Base-by-base conservation (phyloP, 2,113 vertebrate species). In the Syngnathus scovelli region DNA sequence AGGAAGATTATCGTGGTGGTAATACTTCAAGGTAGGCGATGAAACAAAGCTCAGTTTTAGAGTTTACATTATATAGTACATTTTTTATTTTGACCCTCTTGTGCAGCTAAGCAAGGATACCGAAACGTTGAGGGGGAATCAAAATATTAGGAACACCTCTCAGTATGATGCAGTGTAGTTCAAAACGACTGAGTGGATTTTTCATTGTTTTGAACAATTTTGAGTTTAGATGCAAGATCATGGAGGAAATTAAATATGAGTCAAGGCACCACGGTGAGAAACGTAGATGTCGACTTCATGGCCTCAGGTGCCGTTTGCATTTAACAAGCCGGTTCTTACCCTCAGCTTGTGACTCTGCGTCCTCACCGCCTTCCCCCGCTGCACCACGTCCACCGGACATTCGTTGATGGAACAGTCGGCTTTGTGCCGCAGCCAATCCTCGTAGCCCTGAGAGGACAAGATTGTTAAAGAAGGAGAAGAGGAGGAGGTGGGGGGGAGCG, bases 371-470 rank as follows among this genome's bases (percentile, higher is more conserved):
- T 93, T 95, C 83, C 95, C 94, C 2, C 93, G 92, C 87, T 94
- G 94, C 86, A 98, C 93, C 87, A 95, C 92, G 68, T 98, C 94
- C 73, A 98, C 95, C 0, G 94, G 94, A 87, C 93, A 96, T 71
- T 93, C 94, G 82, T 99, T 99, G 91, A 96, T 92, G 72, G 94
- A 93, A 70, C 92, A 94, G 90, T 99, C 97, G 0, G 97, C 97
- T 88, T 98, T 99, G 85, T 99, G 97, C 64, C 96, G 90, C 73
- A 98, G 94, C 97, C 97, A 98, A 88, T 99, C 96, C 90, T 99
- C 97, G 64, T 98, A 99, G 78, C 97, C 97, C 96, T 98, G 88
- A 41, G 72, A 82, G 63, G 71, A 52, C 43, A 46, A 60, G 60
- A 65, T n/a, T 13, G n/a, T 59, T 12, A 66, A 49, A 67, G 13